These are phyloP conservation scores for Siniperca obscura DNA, from an alignment of 2,797 vertebrate species.

Conservation along the genomic window DNA sequence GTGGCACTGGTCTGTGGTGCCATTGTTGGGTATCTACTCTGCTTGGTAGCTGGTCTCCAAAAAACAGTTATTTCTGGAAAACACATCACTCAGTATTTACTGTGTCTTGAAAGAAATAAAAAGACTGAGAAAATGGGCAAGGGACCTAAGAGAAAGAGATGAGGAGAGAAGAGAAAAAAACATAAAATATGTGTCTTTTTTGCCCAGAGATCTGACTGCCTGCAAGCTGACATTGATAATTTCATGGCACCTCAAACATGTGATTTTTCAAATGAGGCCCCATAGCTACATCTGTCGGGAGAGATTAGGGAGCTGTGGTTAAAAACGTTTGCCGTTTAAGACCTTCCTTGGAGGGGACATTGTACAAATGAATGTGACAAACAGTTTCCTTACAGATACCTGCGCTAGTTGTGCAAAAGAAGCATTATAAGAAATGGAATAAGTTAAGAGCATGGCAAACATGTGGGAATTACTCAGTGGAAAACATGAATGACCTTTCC, in stretches of 20 bases:
- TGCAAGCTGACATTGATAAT: conserved; percentile 87
- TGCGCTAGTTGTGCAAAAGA: conserved; percentile 48
- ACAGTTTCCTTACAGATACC: conserved; percentile 70
- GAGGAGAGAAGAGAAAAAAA: conserved; percentile 11
- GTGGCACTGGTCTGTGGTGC: conserved; percentile 23
- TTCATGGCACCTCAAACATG: conserved; percentile 86
- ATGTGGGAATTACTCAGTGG: conserved; percentile 36
- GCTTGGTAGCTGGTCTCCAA: conserved; percentile 12
- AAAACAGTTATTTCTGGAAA: conserved; percentile 54
- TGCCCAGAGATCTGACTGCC: conserved; percentile 74
- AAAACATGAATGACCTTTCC: conserved; percentile 61
- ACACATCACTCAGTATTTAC: conserved; percentile 66
- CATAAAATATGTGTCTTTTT: conserved; percentile 62
- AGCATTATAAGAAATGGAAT: conserved; percentile 18
- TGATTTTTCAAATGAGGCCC: conserved; percentile 83
- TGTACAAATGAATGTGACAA: conserved; percentile 74
- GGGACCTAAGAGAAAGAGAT: conserved; percentile 44
- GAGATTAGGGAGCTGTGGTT: conserved; percentile 79
- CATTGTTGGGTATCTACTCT: conserved; percentile 24
- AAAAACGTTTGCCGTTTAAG: conserved; percentile 76
- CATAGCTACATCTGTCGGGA: conserved; percentile 82
- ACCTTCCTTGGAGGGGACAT: conserved; percentile 70
- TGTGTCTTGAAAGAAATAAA: conserved; percentile 58
- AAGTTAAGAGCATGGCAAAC: conserved; percentile 39
- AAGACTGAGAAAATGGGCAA: conserved; percentile 42